A percentile compares a stretch with the other conserved stretches of the same genome.
Conservation (phyloP, 1,140 invertebrate genomes). For the Physella acuta region DNA sequence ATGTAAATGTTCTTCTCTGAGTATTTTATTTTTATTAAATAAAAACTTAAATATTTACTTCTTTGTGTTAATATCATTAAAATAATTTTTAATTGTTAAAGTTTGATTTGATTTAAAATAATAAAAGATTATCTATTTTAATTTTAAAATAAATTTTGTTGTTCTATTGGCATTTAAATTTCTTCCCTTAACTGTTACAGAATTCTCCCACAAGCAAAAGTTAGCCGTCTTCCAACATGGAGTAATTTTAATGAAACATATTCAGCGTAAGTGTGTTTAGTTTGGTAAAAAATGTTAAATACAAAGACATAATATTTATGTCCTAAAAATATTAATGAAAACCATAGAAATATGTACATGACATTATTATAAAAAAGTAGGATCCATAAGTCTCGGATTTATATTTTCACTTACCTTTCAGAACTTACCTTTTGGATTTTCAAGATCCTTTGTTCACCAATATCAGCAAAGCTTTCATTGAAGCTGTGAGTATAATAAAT, state of each 20-base stretch:
- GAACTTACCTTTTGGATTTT: slow-evolving; percentile 77
- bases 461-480: slow-evolving; percentile 74
- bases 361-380: no score
- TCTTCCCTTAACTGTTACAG: no score
- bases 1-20: no score
- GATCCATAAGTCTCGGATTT: no score
- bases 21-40: background rate
- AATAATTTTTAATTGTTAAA: background rate
- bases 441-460: slow-evolving; percentile 74
- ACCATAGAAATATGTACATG: no score
- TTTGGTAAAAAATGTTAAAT: no score
- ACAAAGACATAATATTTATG: no score
- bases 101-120: background rate
- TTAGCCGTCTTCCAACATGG: slow-evolving; percentile 72
- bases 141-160: background rate
- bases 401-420: no score
- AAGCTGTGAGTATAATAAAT: slow-evolving; percentile 65
- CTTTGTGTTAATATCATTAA: background rate
- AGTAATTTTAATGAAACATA: slow-evolving; percentile 76
- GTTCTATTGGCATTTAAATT: no score
- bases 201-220: slow-evolving; percentile 72
- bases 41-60: background rate
- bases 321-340: no score
- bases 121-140: background rate
- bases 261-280: slow-evolving; percentile 68